Evolutionary conservation across 2,113 vertebrate species (phyloP).

Genomic region (Ascaphus truei): DNA sequence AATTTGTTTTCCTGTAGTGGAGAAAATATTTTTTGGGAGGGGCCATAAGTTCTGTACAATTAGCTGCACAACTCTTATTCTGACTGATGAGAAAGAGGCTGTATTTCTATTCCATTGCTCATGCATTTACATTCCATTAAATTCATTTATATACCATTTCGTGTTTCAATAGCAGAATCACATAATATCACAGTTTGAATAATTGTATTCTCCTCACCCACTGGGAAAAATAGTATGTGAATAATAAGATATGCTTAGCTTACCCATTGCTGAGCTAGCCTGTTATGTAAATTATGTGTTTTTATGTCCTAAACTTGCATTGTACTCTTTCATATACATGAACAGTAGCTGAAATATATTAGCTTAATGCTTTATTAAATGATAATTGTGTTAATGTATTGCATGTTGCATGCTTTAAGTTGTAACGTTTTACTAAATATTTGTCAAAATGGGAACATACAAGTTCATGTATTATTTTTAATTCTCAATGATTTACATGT

Average conservation of each 20-base stretch:
- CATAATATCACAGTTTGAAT: background rate
- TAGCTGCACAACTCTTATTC: background rate
- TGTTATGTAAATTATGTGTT: background rate
- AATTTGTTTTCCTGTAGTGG: too few species aligned
- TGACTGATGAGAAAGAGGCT: background rate
- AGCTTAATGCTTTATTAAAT: too few species aligned
- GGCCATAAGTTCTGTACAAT: too few species aligned
- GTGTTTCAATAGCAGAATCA: background rate
- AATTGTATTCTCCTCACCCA: background rate
- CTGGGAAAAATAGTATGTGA: constrained; percentile 3
- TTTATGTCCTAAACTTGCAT: background rate
- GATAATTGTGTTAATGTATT: too few species aligned
- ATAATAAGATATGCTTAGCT: background rate
- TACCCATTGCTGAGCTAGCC: background rate
- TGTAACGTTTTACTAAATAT: too few species aligned
- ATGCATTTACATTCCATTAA: background rate
- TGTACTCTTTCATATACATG: too few species aligned
- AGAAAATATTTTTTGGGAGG: too few species aligned
- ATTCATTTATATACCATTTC: background rate
- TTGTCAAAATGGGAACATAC: too few species aligned
- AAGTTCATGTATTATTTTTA: too few species aligned
- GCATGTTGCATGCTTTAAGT: too few species aligned
- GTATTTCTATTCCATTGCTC: background rate
- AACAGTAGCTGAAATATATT: too few species aligned
- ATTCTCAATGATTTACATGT: too few species aligned